Base-by-base conservation (phyloP, 2,797 vertebrate species). In the Meriones psammophilus region DNA sequence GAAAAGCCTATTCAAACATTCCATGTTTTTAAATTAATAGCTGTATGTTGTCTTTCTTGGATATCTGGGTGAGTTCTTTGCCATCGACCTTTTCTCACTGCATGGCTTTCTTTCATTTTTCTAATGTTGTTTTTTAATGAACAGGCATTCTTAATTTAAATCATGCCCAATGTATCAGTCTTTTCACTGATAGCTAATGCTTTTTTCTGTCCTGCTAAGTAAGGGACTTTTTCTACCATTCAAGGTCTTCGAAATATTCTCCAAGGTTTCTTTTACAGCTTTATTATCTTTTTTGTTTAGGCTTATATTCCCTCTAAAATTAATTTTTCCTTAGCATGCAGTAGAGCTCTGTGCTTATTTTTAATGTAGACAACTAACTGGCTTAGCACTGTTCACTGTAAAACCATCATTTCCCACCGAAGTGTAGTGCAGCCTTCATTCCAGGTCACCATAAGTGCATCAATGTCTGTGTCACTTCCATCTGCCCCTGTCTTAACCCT, bases 121-220 rank as follows among this genome's bases (percentile, higher is more conserved):
- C 26, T 86, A 66, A 54, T 24, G 8, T 36, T 74, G 24, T 54
- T 73, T 93, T 87, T 93, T 88, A 62, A 85, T 76, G 69, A 88
- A 78, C 15, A 74, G 42, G 17, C 89, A 39, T 89, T 92, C 71
- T 96, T 88, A 87, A 83, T 93, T 94, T 92, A 91, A 94, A 85
- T 87, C 56, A 80, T 79, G 64, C 79, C 73, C 76, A 62, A 60
- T 71, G 46, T 68, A 33, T 66, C 56, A 10, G 10, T 95, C 36
- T 92, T 83, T 83, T 64, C n/a, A 18, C 8, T 87, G 79, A 39
- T 15, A 33, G 7, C 28, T 78, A 79, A 62, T 88, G 15, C 28
- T 69, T 96, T 68, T 68, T 80, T 64, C 78, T 89, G 22, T 46
- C 58, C 66, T 87, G 5, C 50, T 71, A 69, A 80, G 64, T 71